phyloP scores from a whole-genome alignment of 1,140 invertebrate species.

The Eueides isabella region DNA sequence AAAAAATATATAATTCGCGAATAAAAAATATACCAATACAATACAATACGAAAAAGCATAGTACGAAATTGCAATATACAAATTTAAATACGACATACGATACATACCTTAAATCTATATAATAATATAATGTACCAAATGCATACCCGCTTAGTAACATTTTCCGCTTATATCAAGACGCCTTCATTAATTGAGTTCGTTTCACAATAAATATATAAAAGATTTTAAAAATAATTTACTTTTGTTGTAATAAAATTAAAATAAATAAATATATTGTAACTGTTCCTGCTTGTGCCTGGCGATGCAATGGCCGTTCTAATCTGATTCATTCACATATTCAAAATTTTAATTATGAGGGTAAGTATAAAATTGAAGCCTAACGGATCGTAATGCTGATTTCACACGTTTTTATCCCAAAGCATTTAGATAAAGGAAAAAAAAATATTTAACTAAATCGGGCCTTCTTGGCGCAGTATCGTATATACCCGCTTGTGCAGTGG shows the following conservation, averaged over 20 bases:
- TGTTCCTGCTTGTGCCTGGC: constrained; percentile 54
- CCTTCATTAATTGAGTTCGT: constrained; percentile 47
- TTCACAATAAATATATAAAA: constrained; percentile 43
- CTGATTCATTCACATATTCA: constrained; percentile 25
- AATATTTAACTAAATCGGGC: too few species aligned
- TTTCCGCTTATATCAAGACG: constrained; percentile 41
- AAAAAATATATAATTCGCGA: too few species aligned
- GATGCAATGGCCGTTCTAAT: constrained; percentile 60
- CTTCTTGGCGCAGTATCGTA: too few species aligned
- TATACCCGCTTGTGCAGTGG: too few species aligned
- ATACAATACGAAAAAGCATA: too few species aligned
- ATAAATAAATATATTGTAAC: constrained; percentile 35
- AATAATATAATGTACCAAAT: constrained; percentile 17
- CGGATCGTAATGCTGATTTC: constrained; percentile 15
- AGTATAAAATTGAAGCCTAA: constrained; percentile 30
- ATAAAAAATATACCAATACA: too few species aligned
- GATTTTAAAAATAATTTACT: constrained; percentile 36
- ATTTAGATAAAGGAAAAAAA: background rate
- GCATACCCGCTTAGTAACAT: constrained; percentile 65
- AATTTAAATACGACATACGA: background rate
- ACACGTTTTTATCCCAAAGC: background rate
- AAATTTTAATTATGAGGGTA: constrained; percentile 47
- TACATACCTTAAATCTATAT: background rate
- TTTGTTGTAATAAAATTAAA: constrained; percentile 42
- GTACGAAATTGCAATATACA: background rate